These are phyloP conservation scores for Druceiella hillmani DNA, from an alignment of 2,888 invertebrate genomes.

Conservation along the genomic window DNA sequence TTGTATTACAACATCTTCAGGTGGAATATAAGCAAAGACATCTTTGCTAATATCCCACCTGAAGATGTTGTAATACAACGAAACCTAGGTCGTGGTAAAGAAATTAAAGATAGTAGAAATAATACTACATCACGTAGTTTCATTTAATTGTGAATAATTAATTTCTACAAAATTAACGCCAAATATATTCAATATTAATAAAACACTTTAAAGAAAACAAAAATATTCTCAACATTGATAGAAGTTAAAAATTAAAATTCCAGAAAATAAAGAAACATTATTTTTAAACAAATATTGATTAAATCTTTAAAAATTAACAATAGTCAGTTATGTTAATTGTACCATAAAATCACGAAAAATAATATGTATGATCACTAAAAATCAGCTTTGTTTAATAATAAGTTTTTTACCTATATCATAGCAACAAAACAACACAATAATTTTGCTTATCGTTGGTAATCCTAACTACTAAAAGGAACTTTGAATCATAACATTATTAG, in stretches of 20 bases:
- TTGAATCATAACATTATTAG: constrained; percentile 14
- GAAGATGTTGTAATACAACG: too few relatives aligned
- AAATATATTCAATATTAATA: too few relatives aligned
- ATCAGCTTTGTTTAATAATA: constrained; percentile 14
- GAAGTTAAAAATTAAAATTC: constrained; percentile 8
- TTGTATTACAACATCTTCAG: too few relatives aligned
- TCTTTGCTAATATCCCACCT: too few relatives aligned
- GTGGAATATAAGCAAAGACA: too few relatives aligned
- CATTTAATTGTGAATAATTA: too few relatives aligned
- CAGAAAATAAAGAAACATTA: too few relatives aligned
- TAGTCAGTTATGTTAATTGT: constrained; percentile 11
- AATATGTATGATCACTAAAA: constrained; percentile 6
- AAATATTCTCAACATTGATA: constrained; percentile 11
- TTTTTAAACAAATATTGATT: constrained; percentile 1
- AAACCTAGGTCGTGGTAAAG: too few relatives aligned
- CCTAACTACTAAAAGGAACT: constrained; percentile 12
- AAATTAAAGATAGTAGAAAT: too few relatives aligned
- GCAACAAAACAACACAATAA: constrained; percentile 9
- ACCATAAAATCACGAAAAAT: constrained; percentile 11
- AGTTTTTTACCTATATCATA: constrained; percentile 13
- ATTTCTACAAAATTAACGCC: too few relatives aligned
- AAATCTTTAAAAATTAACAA: constrained; percentile 8
- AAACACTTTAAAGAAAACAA: constrained; percentile 5
- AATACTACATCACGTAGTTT: too few relatives aligned
- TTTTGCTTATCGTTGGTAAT: constrained; percentile 13